Evolutionary conservation across 2,113 vertebrate genomes (phyloP).

Genomic region (Sphaerodactylus townsendi): DNA sequence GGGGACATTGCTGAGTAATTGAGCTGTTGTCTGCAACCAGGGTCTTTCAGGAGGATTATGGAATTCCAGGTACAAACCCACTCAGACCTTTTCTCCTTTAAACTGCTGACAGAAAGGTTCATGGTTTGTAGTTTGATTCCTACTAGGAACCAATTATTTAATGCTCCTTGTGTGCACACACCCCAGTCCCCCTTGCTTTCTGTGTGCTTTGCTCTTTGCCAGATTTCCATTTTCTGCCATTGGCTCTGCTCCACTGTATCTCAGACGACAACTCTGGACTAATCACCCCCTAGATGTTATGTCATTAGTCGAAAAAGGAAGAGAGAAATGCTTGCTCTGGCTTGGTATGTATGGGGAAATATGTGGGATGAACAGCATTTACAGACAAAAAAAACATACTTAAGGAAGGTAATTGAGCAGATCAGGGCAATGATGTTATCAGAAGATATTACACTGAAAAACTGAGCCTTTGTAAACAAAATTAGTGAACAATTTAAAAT

Average conservation of each 20-base stretch:
- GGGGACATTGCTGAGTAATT: conserved; percentile 26
- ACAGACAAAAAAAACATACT: conserved; percentile 36
- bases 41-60: conserved; percentile 29
- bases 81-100: conserved; percentile 49
- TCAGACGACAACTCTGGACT: conserved; percentile 40
- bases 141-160: conserved; percentile 57
- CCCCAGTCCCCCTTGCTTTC: neutral
- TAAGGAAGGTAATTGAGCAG: conserved; percentile 42
- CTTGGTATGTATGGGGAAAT: conserved; percentile 16
- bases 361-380: conserved; percentile 37
- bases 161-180: conserved; percentile 1
- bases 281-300: conserved; percentile 38
- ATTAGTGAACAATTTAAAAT: conserved; percentile 44
- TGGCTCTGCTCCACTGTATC: conserved; percentile 29
- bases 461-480: conserved; percentile 43
- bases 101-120: conserved; percentile 37
- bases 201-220: conserved; percentile 4
- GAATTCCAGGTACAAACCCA: conserved; percentile 22
- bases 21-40: conserved; percentile 42
- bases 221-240: neutral
- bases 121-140: neutral
- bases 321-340: conserved; percentile 29
- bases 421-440: conserved; percentile 21
- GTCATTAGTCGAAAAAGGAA: conserved; percentile 48
- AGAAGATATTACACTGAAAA: conserved; percentile 44